Base-by-base conservation (phyloP, 2,888 invertebrate species). In the Thysanoteuthis rhombus region DNA sequence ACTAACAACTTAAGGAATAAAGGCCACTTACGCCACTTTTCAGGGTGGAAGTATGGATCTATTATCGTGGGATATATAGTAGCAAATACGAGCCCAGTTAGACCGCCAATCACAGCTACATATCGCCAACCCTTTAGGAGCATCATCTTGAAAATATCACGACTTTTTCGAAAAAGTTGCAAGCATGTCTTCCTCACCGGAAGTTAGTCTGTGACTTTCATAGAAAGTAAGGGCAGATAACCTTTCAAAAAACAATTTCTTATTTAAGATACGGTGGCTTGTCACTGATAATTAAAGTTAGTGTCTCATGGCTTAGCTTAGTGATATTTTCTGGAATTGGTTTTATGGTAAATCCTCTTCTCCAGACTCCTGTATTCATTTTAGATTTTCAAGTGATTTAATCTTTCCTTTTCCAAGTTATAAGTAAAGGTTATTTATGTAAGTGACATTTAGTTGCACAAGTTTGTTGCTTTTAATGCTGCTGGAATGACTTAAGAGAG, bases 41-140 rank as follows among this genome's bases (percentile, higher is more conserved):
- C 97, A 94, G 98, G 96, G 96, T 98, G 97, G 8, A 98, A 96
- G 97, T 98, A 98, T 12, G 98, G 98, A 92, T 97, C 97, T 94
- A 98, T 97, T 32, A 97, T 97, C 93, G 98, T 97, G 22, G 98
- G 98, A 96, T 98, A 98, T 92, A 98, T 95, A 10, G 97, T 97
- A 22, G 97, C 92, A 94, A 97, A 98, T 94, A 98, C 96, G 6
- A 97, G 95, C 58, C 98, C 98, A 39, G 98, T 97, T 92, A 98
- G 97, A 58, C 97, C 97, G 90, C 97, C 97, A 40, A 98, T 95
- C 94, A 98, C 97, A 3, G 97, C 97, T 22, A 96, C 97, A 95
- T 97, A 98, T 90, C 97, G 97, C 97, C 98, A 97, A 39, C 98
- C 97, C 94, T 90, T 93, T 92, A 94, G 89, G 38, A 92, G 42